A percentile compares a stretch with the other conserved stretches of the same genome.
phyloP scores from a whole-genome alignment of 1,140 invertebrate species.

The Augochlora pura region DNA sequence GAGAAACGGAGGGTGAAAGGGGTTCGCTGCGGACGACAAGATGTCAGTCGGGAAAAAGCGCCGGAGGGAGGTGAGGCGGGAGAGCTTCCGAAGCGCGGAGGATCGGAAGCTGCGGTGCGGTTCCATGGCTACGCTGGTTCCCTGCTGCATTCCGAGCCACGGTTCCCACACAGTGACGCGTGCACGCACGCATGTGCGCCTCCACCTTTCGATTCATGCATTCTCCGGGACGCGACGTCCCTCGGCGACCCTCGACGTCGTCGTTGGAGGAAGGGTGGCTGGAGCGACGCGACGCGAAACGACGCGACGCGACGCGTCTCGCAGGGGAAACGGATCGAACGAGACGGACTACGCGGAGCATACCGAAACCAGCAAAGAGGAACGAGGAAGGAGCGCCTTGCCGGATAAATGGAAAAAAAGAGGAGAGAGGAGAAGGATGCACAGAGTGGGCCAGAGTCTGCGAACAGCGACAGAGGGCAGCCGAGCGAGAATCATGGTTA shows the following conservation, averaged over 20 bases:
- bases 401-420: slow-evolving; percentile 50
- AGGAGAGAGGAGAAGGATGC: slow-evolving; percentile 41
- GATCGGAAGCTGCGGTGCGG: slow-evolving; percentile 16
- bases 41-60: not conserved
- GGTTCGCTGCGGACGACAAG: slow-evolving; percentile 11
- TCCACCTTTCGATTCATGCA: slow-evolving; percentile 71
- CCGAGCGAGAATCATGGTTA: not conserved
- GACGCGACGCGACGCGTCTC: slow-evolving; percentile 10
- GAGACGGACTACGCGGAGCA: slow-evolving; percentile 18
- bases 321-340: slow-evolving; percentile 25
- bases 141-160: slow-evolving; percentile 67
- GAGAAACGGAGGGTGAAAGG: too few relatives aligned
- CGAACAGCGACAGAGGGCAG: slow-evolving; percentile 2
- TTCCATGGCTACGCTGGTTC: slow-evolving; percentile 64
- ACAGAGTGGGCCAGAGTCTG: not conserved
- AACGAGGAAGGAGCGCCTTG: slow-evolving; percentile 5
- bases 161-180: slow-evolving; percentile 72
- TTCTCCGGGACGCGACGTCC: slow-evolving; percentile 59
- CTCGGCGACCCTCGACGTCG: slow-evolving; percentile 36
- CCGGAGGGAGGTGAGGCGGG: slow-evolving; percentile 13
- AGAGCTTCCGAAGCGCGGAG: slow-evolving; percentile 32
- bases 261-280: slow-evolving; percentile 33
- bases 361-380: not conserved
- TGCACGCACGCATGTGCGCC: slow-evolving; percentile 45
- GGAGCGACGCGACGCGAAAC: slow-evolving; percentile 1